Conservation (phyloP, 2,888 invertebrate genomes). For the Syrista parreyssii region DNA sequence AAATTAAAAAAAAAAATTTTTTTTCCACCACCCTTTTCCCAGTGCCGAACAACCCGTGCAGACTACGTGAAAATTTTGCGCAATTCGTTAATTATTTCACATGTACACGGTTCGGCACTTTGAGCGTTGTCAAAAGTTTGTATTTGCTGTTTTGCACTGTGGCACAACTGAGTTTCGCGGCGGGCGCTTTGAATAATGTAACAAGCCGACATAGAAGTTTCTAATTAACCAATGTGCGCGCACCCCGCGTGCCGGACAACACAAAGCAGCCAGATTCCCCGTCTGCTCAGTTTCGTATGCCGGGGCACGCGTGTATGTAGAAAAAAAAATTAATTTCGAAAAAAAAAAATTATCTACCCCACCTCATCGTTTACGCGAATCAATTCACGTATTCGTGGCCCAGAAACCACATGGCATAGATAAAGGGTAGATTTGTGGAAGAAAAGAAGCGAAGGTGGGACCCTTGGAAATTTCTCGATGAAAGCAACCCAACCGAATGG, state of each 20-base stretch:
- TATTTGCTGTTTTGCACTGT: slow-evolving; percentile 54
- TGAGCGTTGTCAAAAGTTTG: slow-evolving; percentile 60
- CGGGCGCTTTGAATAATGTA: slow-evolving; percentile 63
- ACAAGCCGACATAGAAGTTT: slow-evolving; percentile 58
- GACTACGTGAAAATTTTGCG: slow-evolving; percentile 30
- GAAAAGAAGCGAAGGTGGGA: neutral
- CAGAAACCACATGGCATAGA: neutral
- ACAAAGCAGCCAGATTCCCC: slow-evolving; percentile 44
- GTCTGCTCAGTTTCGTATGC: slow-evolving; percentile 30
- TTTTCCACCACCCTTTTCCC: no score
- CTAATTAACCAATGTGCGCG: slow-evolving; percentile 60
- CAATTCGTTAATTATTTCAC: slow-evolving; percentile 63
- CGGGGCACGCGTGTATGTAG: neutral
- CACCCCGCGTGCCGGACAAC: slow-evolving; percentile 48
- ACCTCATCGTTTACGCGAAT: neutral
- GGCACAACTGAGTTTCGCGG: slow-evolving; percentile 47
- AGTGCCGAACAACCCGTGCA: neutral
- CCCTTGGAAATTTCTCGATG: neutral
- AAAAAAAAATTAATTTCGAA: neutral
- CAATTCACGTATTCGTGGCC: neutral
- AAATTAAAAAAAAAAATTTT: neutral
- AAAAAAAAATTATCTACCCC: neutral
- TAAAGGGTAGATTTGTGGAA: neutral
- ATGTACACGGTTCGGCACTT: slow-evolving; percentile 43
- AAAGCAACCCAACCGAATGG: neutral